Conservation (phyloP, 2,888 invertebrate genomes). For the Charanyca ferruginea region DNA sequence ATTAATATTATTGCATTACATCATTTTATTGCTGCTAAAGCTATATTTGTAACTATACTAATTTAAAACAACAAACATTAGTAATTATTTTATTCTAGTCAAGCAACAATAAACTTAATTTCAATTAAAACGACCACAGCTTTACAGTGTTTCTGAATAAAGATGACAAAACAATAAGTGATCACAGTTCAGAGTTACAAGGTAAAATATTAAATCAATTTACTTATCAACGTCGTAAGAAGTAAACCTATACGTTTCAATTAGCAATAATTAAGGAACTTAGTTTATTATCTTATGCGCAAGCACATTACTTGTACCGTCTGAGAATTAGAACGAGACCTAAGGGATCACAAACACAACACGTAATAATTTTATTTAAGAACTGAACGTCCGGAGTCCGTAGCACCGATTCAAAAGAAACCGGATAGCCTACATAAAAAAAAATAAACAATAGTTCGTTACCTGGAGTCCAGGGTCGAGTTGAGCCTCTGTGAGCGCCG, state of each 20-base stretch:
- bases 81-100: slow-evolving; percentile 13
- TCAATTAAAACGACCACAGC: neutral
- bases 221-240: slow-evolving; percentile 20
- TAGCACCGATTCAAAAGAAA: slow-evolving; percentile 50
- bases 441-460: slow-evolving; percentile 54
- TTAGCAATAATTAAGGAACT: slow-evolving; percentile 6
- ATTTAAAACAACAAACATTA: slow-evolving; percentile 13
- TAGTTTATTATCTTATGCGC: slow-evolving; percentile 21
- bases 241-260: neutral
- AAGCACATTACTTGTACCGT: slow-evolving; percentile 16
- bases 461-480: slow-evolving; percentile 89
- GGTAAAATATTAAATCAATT: slow-evolving; percentile 2
- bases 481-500: slow-evolving; percentile 89
- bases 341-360: slow-evolving; percentile 29
- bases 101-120: too few species aligned
- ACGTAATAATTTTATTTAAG: neutral
- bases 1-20: slow-evolving; percentile 32
- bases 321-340: slow-evolving; percentile 31
- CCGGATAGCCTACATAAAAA: slow-evolving; percentile 52
- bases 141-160: slow-evolving; percentile 5
- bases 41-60: slow-evolving; percentile 24
- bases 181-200: slow-evolving; percentile 6
- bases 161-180: slow-evolving; percentile 27
- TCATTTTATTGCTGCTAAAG: slow-evolving; percentile 31
- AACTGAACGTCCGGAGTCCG: slow-evolving; percentile 37